A percentile compares a stretch with the other conserved stretches of the same genome.
phyloP scores from a whole-genome alignment of 1,140 invertebrate species.

The Reticulitermes speratus region DNA sequence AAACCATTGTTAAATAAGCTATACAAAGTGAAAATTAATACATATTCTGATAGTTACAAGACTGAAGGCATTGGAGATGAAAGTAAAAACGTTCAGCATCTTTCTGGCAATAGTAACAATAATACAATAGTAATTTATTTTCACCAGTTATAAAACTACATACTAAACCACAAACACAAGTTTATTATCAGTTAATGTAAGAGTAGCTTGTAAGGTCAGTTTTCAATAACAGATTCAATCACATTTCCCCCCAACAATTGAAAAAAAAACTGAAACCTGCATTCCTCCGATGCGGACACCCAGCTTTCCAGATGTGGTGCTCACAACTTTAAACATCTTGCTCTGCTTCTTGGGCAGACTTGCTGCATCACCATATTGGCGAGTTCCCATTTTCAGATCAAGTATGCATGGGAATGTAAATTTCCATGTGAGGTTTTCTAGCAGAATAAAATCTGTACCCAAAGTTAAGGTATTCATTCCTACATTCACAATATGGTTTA shows the following conservation, averaged over 20 bases:
- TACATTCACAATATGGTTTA: not conserved
- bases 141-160: too few relatives aligned
- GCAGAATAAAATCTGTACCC: slow-evolving; percentile 57
- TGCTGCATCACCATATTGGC: slow-evolving; percentile 62
- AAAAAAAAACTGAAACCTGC: slow-evolving; percentile 50
- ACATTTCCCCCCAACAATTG: not conserved
- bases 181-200: too few relatives aligned
- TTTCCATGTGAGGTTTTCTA: slow-evolving; percentile 60
- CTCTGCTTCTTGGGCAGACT: slow-evolving; percentile 54
- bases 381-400: slow-evolving; percentile 66
- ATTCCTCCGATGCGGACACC: slow-evolving; percentile 63
- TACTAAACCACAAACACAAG: too few relatives aligned
- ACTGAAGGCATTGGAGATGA: too few relatives aligned
- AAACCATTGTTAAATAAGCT: too few relatives aligned
- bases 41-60: too few relatives aligned
- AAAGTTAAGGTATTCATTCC: slow-evolving; percentile 5
- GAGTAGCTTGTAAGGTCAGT: too few relatives aligned
- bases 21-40: too few relatives aligned
- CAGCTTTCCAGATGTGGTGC: slow-evolving; percentile 57
- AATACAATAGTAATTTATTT: too few relatives aligned
- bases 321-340: slow-evolving; percentile 57
- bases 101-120: too few relatives aligned
- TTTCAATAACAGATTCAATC: too few relatives aligned
- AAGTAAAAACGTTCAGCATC: too few relatives aligned
- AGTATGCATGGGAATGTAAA: slow-evolving; percentile 55